Evolutionary conservation across 92 coral and sea anemone species (phyloP).

Genomic region (Montipora capitata): DNA sequence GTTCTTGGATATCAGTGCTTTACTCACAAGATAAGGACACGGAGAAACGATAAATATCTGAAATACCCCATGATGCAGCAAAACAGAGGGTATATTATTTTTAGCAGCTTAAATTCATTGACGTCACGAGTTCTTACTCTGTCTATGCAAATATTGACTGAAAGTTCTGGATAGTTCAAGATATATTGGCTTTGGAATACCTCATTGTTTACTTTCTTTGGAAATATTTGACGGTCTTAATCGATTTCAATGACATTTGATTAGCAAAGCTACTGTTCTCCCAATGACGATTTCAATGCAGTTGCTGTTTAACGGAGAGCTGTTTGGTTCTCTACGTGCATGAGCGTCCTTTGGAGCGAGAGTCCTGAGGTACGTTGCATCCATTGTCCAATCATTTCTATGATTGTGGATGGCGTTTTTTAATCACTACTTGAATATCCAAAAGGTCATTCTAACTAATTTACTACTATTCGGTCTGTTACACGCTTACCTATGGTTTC

Average conservation of each 20-base stretch:
- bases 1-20: not conserved
- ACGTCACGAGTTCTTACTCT: conserved; percentile 5
- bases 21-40: not conserved
- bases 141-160: conserved; percentile 22
- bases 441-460: not conserved
- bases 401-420: not conserved
- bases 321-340: too few species aligned
- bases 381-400: not conserved
- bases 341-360: not conserved
- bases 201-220: conserved; percentile 39
- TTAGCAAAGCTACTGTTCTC: not conserved
- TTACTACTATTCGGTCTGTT: not conserved
- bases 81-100: not conserved
- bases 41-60: not conserved
- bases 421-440: not conserved
- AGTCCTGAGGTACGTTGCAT: not conserved
- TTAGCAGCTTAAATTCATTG: conserved; percentile 4
- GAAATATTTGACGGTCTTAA: conserved; percentile 30
- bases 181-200: conserved; percentile 12
- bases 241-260: conserved; percentile 31
- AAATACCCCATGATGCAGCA: not conserved
- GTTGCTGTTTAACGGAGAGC: not conserved
- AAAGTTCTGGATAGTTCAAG: conserved; percentile 8
- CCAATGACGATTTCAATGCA: not conserved
- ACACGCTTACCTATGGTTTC: not conserved